A percentile compares a stretch with the other conserved stretches of the same genome.
Evolutionary conservation across 2,113 vertebrate species (phyloP).

Genomic region (Vulpes ferrilata): DNA sequence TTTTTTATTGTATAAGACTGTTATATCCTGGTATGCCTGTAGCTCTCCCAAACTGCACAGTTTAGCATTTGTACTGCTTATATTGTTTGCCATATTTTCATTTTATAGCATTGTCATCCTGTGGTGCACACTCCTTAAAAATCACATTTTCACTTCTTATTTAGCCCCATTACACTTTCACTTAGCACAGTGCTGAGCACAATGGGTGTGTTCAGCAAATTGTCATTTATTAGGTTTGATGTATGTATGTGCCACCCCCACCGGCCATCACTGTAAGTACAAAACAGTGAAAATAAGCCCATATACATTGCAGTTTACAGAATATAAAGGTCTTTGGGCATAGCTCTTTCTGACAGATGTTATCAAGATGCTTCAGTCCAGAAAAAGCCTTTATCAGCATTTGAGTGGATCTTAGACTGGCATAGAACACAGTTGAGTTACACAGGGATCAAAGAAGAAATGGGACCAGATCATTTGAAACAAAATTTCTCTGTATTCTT

Average conservation of each 20-base stretch:
- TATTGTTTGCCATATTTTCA: constrained; percentile 43
- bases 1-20: background rate
- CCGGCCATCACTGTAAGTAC: background rate
- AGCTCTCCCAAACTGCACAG: background rate
- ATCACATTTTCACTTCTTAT: background rate
- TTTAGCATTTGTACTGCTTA: constrained; percentile 46
- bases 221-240: background rate
- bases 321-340: background rate
- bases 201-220: background rate
- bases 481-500: background rate
- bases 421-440: background rate
- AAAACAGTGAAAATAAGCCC: background rate
- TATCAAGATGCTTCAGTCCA: background rate
- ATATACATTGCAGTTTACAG: background rate
- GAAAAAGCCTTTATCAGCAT: background rate
- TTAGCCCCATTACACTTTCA: background rate
- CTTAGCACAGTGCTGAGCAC: background rate
- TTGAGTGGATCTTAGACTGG: background rate
- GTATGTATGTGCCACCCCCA: background rate
- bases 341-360: background rate
- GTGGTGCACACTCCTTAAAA: background rate
- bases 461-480: background rate
- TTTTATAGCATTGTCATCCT: background rate
- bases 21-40: background rate
- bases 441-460: background rate